Evolutionary conservation across 2,888 invertebrate genomes (phyloP).

Genomic region (Abscondita cerata): DNA sequence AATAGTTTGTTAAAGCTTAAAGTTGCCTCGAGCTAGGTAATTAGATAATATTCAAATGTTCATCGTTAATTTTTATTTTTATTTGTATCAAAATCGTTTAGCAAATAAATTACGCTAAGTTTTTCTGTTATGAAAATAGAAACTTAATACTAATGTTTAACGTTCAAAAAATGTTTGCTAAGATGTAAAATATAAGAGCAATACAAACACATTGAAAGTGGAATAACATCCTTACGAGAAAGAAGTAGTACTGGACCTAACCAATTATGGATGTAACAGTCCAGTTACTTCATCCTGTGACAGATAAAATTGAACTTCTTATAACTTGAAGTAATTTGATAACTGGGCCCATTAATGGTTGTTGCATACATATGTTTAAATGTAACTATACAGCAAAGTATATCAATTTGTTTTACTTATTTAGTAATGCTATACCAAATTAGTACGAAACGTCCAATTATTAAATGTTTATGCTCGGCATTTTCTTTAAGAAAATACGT

Average conservation of each 20-base stretch:
- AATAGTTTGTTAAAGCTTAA: too few relatives aligned
- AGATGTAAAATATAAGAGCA: constrained; percentile 24
- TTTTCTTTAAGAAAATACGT: too few relatives aligned
- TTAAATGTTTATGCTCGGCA: too few relatives aligned
- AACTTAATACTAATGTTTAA: constrained; percentile 7
- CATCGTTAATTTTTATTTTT: too few relatives aligned
- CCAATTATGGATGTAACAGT: constrained; percentile 21
- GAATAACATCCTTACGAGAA: constrained; percentile 19
- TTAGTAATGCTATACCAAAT: too few relatives aligned
- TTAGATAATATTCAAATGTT: too few relatives aligned
- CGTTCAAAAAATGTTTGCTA: constrained; percentile 22
- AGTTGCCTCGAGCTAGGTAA: too few relatives aligned
- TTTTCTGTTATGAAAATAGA: constrained; percentile 4
- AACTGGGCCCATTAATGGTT: constrained; percentile 7
- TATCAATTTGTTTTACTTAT: too few relatives aligned
- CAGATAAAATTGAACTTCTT: constrained; percentile 13
- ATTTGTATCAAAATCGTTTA: too few relatives aligned
- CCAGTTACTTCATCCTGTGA: constrained; percentile 14
- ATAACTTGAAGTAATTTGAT: constrained; percentile 15
- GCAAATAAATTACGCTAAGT: not conserved
- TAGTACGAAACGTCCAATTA: too few relatives aligned
- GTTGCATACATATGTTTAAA: too few relatives aligned
- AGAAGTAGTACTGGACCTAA: constrained; percentile 21
- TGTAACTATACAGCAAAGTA: too few relatives aligned
- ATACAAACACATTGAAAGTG: constrained; percentile 21